Base-by-base conservation (phyloP, 2,797 vertebrate species). In the Propithecus deckenii region DNA sequence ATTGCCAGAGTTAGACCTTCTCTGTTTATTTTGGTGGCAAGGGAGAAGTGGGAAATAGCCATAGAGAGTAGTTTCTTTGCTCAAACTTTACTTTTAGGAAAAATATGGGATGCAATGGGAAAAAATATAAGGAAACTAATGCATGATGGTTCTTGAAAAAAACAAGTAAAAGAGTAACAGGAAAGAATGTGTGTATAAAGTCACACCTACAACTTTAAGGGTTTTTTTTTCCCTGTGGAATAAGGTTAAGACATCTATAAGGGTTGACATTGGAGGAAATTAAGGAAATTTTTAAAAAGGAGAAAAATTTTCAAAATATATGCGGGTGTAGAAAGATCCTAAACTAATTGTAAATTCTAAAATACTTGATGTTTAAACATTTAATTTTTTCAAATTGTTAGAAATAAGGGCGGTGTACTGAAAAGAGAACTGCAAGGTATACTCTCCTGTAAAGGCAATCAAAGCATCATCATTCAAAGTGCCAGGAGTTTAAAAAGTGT, bases 11-110 rank as follows among this genome's bases (percentile, higher is more conserved):
- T 20, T 67, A 71, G 23, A 79, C 4, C n/a, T 76, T 84, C 12
- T 91, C 10, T 81, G 6, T 71, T 63, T 67, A 91, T 69, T 86
- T 86, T 89, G 55, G 13, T 93, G 32, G 43, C 32, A 15, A 30
- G 20, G 12, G 28, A 90, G 65, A 59, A 84, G 92, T n/a, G 28
- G 22, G 7, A 95, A 96, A 38, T 9, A 78, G 14, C 3, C 23
- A 89, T 48, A 74, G 35, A 13, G 25, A n/a, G 32, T 18, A 91
- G n/a, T 12, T 83, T 92, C 41, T 97, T 74, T 75, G 32, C 22
- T 84, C 65, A 96, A 96, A 88, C 12, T 85, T 95, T 74, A 78
- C 52, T 76, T 87, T 96, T 0, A 30, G 32, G 9, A 20, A 65
- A 86, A 93, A 50, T 89, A 65, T 32, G 85, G 5, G 13, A 59